Conservation (phyloP, 2,888 invertebrate species). For the Spodoptera littoralis region DNA sequence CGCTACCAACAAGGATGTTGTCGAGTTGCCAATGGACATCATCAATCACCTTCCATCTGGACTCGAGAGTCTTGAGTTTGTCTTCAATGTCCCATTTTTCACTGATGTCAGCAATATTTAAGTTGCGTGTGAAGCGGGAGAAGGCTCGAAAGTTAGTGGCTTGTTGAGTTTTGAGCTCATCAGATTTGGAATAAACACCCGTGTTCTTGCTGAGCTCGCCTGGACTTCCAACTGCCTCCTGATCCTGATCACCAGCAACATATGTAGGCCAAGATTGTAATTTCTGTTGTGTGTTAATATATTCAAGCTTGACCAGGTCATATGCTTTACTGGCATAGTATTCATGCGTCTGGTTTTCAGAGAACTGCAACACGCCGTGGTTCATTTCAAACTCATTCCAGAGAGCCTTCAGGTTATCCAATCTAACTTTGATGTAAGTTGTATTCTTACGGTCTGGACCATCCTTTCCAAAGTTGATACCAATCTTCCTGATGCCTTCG, state of each 20-base stretch:
- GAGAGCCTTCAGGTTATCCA: slow-evolving; percentile 1
- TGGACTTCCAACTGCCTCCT: neutral
- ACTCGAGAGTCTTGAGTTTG: neutral
- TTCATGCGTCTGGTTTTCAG: neutral
- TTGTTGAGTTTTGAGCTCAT: slow-evolving; percentile 1
- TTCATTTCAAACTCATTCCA: slow-evolving; percentile 2
- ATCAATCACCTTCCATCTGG: neutral
- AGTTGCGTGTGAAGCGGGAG: neutral
- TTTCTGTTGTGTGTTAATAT: neutral
- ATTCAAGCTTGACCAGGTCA: neutral
- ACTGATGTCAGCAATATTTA: neutral
- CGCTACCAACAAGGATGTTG: neutral
- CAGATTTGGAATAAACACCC: neutral
- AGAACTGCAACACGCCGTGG: neutral
- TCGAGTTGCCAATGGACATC: neutral
- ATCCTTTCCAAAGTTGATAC: slow-evolving; percentile 6
- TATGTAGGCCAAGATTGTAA: neutral
- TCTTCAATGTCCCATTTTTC: slow-evolving; percentile 1
- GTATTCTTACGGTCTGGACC: slow-evolving; percentile 1
- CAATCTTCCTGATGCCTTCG: slow-evolving; percentile 6
- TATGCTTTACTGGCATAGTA: neutral
- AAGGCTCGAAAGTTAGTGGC: neutral
- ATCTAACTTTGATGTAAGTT: neutral
- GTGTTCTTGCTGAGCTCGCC: neutral
- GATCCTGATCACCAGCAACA: neutral